Base-by-base conservation (phyloP, 2,888 invertebrate species). In the Choreutis nemorana region DNA sequence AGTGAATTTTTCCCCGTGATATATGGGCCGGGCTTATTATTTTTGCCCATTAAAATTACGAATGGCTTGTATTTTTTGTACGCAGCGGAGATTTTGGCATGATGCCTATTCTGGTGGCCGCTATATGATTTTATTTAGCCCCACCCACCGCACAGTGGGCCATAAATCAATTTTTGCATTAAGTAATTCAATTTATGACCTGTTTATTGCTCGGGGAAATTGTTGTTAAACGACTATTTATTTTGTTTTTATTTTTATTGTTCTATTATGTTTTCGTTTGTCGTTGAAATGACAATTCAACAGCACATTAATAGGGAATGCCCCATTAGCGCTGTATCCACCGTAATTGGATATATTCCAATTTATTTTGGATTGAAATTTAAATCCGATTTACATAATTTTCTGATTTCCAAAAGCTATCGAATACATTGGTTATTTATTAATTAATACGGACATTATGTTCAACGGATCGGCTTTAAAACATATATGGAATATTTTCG, bases 161-260 rank as follows among this genome's bases (percentile, higher is more conserved):
- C 38, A 48, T 75, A 73, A 73, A 77, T 75, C 73, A 72, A 61
- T 62, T 70, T 68, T 63, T 67, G 66, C 67, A 71, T 73, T 68
- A 68, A 68, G 63, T 72, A 70, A 75, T 73, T 73, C 65, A 67
- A 73, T 75, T 67, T 70, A 72, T 61, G 62, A 55, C 48, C 65
- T 68, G 71, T 71, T 77, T 71, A 75, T 73, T 67, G 65, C 63
- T 54, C 54, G 48, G 51, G 60, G 56, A 66, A 62, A 72, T 70
- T 60, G 66, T 58, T 65, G 62, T 61, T 63, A 64, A 71, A 53
- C 55, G 62, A 48, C 66, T 57, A 64, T 62, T 62, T 51, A 59
- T 55, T 50, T 49, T 39, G 39, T 42, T 43, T 49, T 50, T 44
- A 36, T 42, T 38, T 35, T 31, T 30, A 37, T 37, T 37, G 28